Evolutionary conservation across 1,140 invertebrate species (phyloP).

Genomic region (Apolygus lucorum): DNA sequence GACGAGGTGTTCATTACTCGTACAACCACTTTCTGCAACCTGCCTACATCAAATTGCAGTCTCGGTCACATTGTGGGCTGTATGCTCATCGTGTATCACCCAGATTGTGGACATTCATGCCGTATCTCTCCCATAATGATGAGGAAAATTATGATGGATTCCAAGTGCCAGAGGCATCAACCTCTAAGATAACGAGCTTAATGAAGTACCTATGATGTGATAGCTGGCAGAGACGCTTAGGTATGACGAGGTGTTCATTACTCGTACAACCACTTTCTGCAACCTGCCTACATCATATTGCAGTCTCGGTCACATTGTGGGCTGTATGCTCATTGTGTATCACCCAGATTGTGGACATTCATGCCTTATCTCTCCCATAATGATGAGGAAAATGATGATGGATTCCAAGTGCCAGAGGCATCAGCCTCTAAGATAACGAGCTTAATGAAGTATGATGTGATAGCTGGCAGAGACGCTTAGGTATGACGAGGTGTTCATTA

Average conservation of each 20-base stretch:
- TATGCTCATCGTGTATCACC: background rate
- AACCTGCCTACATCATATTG: background rate
- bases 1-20: background rate
- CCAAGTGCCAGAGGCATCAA: too few species aligned
- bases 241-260: background rate
- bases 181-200: too few species aligned
- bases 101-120: background rate
- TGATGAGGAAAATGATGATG: too few species aligned
- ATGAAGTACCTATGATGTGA: too few species aligned
- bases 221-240: background rate
- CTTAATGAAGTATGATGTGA: too few species aligned
- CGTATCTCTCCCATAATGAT: background rate
- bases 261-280: background rate
- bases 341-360: background rate
- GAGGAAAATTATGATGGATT: too few species aligned
- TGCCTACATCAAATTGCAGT: background rate
- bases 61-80: background rate
- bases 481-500: background rate
- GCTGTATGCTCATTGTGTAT: background rate
- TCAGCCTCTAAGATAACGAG: too few species aligned
- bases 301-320: background rate
- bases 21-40: background rate
- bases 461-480: background rate
- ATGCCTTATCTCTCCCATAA: too few species aligned
- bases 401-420: too few species aligned